A percentile compares a stretch with the other conserved stretches of the same genome.
Conservation (phyloP, 1,140 invertebrate species). For the Euura saliciscinereae region DNA sequence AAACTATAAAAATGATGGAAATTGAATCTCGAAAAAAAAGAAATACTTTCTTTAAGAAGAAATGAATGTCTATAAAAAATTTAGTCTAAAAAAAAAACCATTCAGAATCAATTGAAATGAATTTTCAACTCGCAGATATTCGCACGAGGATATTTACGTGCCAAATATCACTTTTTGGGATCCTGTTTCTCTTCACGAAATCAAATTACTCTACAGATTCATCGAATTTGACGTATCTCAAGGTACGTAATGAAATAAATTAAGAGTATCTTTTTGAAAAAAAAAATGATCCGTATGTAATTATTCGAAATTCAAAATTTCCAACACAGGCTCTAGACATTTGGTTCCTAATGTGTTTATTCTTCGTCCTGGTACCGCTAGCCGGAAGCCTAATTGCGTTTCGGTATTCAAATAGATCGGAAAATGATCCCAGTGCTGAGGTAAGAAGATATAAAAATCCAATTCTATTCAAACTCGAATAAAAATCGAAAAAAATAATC, state of each 20-base stretch:
- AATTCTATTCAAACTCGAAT: too few relatives aligned
- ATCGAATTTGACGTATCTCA: not conserved
- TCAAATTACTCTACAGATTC: not conserved
- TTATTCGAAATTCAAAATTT: not conserved
- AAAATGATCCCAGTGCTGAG: not conserved
- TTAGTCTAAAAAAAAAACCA: not conserved
- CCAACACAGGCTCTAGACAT: slow-evolving; percentile 3
- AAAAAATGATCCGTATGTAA: too few relatives aligned
- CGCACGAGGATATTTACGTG: not conserved
- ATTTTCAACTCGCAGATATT: not conserved
- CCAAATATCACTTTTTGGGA: not conserved
- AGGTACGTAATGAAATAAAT: not conserved
- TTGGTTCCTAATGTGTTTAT: not conserved
- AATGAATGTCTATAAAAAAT: not conserved
- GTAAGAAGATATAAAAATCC: too few relatives aligned
- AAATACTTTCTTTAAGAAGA: not conserved
- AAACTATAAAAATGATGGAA: too few relatives aligned
- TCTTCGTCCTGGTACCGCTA: not conserved
- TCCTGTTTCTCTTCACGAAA: not conserved
- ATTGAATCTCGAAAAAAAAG: too few relatives aligned
- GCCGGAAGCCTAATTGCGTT: not conserved
- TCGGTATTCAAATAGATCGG: not conserved
- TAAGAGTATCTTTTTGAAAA: too few relatives aligned
- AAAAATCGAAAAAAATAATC: too few relatives aligned
- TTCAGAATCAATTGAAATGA: too few relatives aligned